A percentile compares a stretch with the other conserved stretches of the same genome.
Evolutionary conservation across 2,797 vertebrate species (phyloP).

Genomic region (Miichthys miiuy): DNA sequence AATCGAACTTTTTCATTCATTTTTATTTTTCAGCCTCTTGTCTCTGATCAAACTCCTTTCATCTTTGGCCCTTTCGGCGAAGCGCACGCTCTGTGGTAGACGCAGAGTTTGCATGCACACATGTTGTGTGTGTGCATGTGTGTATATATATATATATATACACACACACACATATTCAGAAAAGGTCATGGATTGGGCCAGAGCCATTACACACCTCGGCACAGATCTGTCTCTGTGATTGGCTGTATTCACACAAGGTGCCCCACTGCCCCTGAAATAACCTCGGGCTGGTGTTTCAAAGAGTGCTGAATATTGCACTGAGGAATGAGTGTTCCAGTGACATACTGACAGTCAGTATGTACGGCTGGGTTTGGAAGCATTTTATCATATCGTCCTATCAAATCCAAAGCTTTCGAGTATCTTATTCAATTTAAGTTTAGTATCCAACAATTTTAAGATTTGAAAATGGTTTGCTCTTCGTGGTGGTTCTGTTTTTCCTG

Average conservation of each 20-base stretch:
- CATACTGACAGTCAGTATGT: neutral
- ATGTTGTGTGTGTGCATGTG: too few species aligned
- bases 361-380: neutral
- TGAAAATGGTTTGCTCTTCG: neutral
- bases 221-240: constrained; percentile 49
- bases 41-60: constrained; percentile 51
- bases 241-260: constrained; percentile 48
- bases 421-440: neutral
- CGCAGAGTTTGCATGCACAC: constrained; percentile 8
- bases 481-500: neutral
- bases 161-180: neutral
- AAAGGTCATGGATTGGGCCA: constrained; percentile 53
- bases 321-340: neutral
- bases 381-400: neutral
- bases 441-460: too few species aligned
- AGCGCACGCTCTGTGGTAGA: constrained; percentile 4
- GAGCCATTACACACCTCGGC: constrained; percentile 41
- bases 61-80: constrained; percentile 39
- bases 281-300: constrained; percentile 40
- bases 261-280: constrained; percentile 42
- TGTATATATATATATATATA: neutral
- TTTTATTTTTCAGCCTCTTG: constrained; percentile 21
- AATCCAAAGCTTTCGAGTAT: neutral
- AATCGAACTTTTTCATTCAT: too few species aligned
- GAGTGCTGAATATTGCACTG: neutral